phyloP scores from a whole-genome alignment of 2,888 invertebrate genomes.

The Perdita meconis region DNA sequence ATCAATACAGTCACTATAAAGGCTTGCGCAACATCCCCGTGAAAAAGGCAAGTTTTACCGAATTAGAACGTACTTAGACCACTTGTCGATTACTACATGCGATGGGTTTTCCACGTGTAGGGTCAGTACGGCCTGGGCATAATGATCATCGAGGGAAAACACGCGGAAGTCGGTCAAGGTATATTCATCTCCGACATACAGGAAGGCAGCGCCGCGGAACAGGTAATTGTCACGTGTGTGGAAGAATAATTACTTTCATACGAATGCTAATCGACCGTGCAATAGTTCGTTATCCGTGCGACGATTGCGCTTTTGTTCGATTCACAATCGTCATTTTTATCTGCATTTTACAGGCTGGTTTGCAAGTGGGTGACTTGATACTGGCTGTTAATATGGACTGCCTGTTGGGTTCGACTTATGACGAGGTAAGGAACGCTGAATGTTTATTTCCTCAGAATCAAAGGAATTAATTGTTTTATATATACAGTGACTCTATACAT shows the following conservation, averaged over 20 bases:
- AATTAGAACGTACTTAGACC: not conserved
- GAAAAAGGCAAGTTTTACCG: slow-evolving; percentile 89
- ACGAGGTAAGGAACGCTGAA: slow-evolving; percentile 87
- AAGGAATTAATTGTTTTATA: not conserved
- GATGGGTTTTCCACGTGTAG: slow-evolving; percentile 81
- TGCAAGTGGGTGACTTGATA: slow-evolving; percentile 99
- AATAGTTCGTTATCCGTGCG: not conserved
- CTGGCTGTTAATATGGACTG: slow-evolving; percentile 97
- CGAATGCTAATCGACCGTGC: slow-evolving; percentile 9
- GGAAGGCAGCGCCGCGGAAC: slow-evolving; percentile 94
- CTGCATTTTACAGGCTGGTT: slow-evolving; percentile 89
- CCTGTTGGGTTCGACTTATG: slow-evolving; percentile 93
- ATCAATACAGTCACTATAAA: slow-evolving; percentile 86
- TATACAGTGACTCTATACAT: not conserved
- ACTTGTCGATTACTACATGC: slow-evolving; percentile 5
- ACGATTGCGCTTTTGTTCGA: not conserved
- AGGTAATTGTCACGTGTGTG: slow-evolving; percentile 85
- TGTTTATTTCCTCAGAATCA: not conserved
- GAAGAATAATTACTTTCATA: not conserved
- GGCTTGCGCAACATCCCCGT: slow-evolving; percentile 92
- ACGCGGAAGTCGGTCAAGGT: slow-evolving; percentile 95
- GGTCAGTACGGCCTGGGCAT: slow-evolving; percentile 93
- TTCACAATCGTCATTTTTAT: not conserved
- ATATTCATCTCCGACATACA: slow-evolving; percentile 97
- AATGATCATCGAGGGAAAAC: slow-evolving; percentile 97